These are phyloP conservation scores for Oeneis ivallda DNA, from an alignment of 2,888 invertebrate species.

Conservation along the genomic window DNA sequence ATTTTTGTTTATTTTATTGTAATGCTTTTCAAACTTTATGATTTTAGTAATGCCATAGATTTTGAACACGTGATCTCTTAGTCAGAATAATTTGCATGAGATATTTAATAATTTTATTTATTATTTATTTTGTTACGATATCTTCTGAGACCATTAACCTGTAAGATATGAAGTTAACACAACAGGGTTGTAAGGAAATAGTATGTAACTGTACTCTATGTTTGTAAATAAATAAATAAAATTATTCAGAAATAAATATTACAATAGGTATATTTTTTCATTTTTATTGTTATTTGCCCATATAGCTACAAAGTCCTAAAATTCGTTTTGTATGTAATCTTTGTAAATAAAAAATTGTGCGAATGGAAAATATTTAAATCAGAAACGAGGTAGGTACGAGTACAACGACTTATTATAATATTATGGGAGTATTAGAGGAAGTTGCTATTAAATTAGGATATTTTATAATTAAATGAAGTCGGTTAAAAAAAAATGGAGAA, in stretches of 20 bases:
- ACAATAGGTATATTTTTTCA: conserved; percentile 44
- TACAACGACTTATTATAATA: too few relatives aligned
- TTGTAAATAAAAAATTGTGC: too few relatives aligned
- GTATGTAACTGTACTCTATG: conserved; percentile 23
- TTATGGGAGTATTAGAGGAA: too few relatives aligned
- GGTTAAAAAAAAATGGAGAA: too few relatives aligned
- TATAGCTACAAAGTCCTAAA: too few relatives aligned
- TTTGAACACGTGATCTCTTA: conserved; percentile 33
- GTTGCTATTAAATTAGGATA: too few relatives aligned
- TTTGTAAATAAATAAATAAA: conserved; percentile 62
- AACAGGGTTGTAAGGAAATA: conserved; percentile 66
- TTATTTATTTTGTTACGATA: conserved; percentile 31
- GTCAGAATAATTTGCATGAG: conserved; percentile 17
- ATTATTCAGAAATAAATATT: conserved; percentile 64
- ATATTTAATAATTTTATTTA: conserved; percentile 13
- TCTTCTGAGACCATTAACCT: conserved; percentile 18
- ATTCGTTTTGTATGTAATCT: neutral
- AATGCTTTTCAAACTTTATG: neutral
- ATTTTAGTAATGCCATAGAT: conserved; percentile 19
- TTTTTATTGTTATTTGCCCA: conserved; percentile 35
- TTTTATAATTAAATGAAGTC: too few relatives aligned
- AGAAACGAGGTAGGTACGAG: too few relatives aligned
- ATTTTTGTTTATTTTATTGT: neutral
- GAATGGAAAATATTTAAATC: too few relatives aligned
- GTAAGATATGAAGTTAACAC: conserved; percentile 37